phyloP scores from a whole-genome alignment of 1,140 invertebrate genomes.

The Chlorops oryzae region DNA sequence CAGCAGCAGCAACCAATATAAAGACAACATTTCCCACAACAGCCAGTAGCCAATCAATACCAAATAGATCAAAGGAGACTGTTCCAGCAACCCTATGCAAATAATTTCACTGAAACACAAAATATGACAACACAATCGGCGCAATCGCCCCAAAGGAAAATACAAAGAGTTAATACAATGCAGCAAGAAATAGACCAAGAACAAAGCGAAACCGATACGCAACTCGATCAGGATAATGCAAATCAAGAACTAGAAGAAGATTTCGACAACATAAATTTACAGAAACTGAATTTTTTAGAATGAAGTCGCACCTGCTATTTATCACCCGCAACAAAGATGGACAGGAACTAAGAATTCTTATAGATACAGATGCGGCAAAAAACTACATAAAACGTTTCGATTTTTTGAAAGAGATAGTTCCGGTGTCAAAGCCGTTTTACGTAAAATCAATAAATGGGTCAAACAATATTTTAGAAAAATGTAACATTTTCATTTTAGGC shows the following conservation, averaged over 20 bases:
- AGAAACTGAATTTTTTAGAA: background rate
- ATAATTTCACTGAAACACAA: too few species aligned
- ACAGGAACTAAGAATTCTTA: conserved; percentile 1
- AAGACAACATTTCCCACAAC: too few species aligned
- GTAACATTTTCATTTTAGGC: conserved; percentile 4
- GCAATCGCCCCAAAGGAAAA: too few species aligned
- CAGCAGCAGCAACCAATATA: too few species aligned
- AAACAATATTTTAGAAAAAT: conserved; percentile 8
- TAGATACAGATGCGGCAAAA: conserved; percentile 5
- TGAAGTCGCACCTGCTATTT: background rate
- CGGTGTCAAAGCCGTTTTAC: background rate
- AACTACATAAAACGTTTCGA: conserved; percentile 3
- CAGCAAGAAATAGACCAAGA: background rate
- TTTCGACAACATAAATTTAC: conserved; percentile 2
- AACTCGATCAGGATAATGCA: background rate
- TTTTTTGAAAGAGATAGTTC: background rate
- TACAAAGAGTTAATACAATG: too few species aligned
- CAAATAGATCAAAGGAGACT: too few species aligned
- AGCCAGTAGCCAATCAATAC: too few species aligned
- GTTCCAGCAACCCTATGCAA: too few species aligned
- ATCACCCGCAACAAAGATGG: background rate
- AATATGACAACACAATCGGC: too few species aligned
- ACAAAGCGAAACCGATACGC: background rate
- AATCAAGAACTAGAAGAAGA: background rate
- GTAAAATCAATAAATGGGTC: conserved; percentile 8